Conservation (phyloP, 2,888 invertebrate genomes). For the Seladonia tumulorum region DNA sequence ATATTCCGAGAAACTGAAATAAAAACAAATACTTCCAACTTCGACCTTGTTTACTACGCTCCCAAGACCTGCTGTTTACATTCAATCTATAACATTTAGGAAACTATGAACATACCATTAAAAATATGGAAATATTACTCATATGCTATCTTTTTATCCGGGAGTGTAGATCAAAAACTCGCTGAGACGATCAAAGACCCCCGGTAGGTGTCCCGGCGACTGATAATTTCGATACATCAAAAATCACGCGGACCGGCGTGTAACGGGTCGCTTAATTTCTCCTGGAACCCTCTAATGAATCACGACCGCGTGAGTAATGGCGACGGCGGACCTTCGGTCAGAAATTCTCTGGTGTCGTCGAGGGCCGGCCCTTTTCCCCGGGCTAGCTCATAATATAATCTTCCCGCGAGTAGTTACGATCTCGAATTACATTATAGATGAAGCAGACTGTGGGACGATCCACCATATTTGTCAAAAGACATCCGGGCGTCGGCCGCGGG, state of each 20-base stretch:
- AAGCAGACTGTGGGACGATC: constrained; percentile 66
- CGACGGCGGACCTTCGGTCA: constrained; percentile 41
- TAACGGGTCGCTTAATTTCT: constrained; percentile 64
- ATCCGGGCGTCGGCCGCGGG: constrained; percentile 52
- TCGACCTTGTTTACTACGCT: too few species aligned
- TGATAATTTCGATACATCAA: constrained; percentile 32
- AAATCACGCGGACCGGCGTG: constrained; percentile 9
- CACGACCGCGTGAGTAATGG: constrained; percentile 65
- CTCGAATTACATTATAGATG: constrained; percentile 74
- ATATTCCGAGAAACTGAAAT: too few species aligned
- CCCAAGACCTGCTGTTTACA: too few species aligned
- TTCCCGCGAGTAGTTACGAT: constrained; percentile 67
- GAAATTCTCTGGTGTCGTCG: constrained; percentile 47
- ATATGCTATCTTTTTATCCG: too few species aligned
- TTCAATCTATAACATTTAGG: too few species aligned
- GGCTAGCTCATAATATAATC: constrained; percentile 61
- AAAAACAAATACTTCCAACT: too few species aligned
- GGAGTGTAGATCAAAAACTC: neutral
- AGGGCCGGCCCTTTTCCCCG: constrained; percentile 27
- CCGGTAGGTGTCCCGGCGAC: neutral
- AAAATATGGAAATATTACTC: too few species aligned
- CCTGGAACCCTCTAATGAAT: constrained; percentile 61
- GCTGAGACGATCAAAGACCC: neutral
- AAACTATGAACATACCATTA: too few species aligned
- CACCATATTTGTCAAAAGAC: constrained; percentile 69